Conservation (phyloP, 2,113 vertebrate genomes). For the Vanacampus margaritifer region DNA sequence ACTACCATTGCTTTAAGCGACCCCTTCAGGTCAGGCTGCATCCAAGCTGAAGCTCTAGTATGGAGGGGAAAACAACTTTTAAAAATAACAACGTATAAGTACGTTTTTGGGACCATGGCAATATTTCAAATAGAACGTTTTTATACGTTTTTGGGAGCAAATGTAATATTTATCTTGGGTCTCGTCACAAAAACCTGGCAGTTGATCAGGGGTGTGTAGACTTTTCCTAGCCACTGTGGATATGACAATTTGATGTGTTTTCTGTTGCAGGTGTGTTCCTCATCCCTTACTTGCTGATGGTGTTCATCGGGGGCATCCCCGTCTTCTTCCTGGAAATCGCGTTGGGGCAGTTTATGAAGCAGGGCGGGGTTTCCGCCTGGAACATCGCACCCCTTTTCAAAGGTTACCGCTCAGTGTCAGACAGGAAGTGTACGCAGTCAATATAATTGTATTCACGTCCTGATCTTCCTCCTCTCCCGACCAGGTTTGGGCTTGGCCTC, state of each 20-base stretch:
- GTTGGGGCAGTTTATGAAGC: slow-evolving; percentile 96
- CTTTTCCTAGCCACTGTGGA: no score
- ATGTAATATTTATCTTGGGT: no score
- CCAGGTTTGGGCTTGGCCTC: slow-evolving; percentile 91
- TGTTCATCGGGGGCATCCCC: slow-evolving; percentile 89
- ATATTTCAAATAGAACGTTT: no score
- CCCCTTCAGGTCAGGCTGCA: no score
- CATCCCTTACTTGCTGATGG: slow-evolving; percentile 89
- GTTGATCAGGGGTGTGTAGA: background rate
- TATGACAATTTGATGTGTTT: background rate
- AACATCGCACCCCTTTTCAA: slow-evolving; percentile 95
- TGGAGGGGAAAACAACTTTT: no score
- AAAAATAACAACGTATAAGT: no score
- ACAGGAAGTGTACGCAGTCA: no score
- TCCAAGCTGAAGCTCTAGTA: no score
- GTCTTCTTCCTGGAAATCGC: slow-evolving; percentile 97
- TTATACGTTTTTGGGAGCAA: no score
- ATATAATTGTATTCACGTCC: background rate
- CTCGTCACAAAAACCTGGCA: background rate
- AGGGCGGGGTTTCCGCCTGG: slow-evolving; percentile 92
- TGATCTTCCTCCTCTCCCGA: background rate
- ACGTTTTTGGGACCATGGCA: no score
- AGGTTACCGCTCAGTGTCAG: slow-evolving; percentile 61
- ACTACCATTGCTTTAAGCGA: no score
- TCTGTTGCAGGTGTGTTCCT: slow-evolving; percentile 84